Percentiles rank a stretch among this genome's conserved stretches.
Conservation (phyloP, 2,888 invertebrate species). For the Mythimna ferrago region DNA sequence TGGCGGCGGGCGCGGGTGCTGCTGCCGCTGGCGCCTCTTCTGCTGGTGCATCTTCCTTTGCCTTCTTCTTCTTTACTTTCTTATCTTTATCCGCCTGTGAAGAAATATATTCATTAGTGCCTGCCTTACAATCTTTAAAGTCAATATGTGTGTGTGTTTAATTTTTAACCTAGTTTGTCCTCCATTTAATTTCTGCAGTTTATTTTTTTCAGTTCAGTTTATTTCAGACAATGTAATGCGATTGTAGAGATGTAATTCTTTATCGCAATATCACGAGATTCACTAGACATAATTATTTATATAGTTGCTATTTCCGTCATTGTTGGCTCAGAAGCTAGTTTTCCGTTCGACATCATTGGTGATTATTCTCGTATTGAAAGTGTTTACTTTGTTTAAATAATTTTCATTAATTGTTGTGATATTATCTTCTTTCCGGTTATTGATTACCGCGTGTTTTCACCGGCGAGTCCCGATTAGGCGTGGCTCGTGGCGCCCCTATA, state of each 20-base stretch:
- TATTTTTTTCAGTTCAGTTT: too few species aligned
- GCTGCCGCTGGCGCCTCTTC: slow-evolving; percentile 93
- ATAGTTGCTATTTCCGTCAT: slow-evolving; percentile 10
- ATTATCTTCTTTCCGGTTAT: slow-evolving; percentile 1
- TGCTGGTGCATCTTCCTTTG: slow-evolving; percentile 92
- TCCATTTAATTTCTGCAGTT: neutral
- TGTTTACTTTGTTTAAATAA: slow-evolving; percentile 36
- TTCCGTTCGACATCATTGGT: slow-evolving; percentile 4
- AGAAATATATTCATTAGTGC: slow-evolving; percentile 33
- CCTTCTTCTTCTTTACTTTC: slow-evolving; percentile 97
- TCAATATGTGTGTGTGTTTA: slow-evolving; percentile 1
- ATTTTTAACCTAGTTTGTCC: slow-evolving; percentile 46
- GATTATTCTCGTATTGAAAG: neutral
- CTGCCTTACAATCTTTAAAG: neutral
- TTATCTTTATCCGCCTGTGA: slow-evolving; percentile 97
- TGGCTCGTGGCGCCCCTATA: slow-evolving; percentile 78
- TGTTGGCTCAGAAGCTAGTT: slow-evolving; percentile 7
- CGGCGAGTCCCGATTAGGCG: slow-evolving; percentile 76
- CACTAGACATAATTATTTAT: slow-evolving; percentile 8
- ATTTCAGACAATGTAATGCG: neutral
- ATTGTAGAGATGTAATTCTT: neutral
- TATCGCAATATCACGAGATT: neutral
- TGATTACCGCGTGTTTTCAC: slow-evolving; percentile 64
- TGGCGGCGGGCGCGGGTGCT: slow-evolving; percentile 91
- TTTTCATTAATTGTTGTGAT: neutral